Evolutionary conservation across 2,888 invertebrate genomes (phyloP), one percentile per base, ranked within the genome.

Genomic region (Galeopsomyia nigrocyanea): DNA sequence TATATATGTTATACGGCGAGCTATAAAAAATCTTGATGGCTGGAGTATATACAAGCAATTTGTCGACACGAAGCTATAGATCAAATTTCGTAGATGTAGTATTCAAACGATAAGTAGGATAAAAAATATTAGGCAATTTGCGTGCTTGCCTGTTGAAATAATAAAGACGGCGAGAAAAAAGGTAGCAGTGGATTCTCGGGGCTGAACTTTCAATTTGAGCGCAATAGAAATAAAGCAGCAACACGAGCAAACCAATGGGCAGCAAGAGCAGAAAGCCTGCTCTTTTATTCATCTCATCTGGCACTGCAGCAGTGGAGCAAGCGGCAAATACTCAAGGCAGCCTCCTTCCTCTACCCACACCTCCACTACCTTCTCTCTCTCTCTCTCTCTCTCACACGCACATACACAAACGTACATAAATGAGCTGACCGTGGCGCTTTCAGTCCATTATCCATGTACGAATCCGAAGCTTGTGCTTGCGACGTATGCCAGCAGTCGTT

Each of bases 371-470:
- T 51, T 53, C 53, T 63, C 53, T 55, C 31, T 64, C 21, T 53
- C 21, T 51, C 31, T n/a, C n/a, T 53, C 31, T 53, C n/a, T 63
- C 19, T 53, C 16, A n/a, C 1, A 39, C 49, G 14, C 16, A 2
- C 14, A 9, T 22, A 39, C 19, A 46, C 46, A 16, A 10, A 39
- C 39, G 7, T 60, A 51, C 58, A 60, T 67, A 67, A 58, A 67
- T 39, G 10, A 55, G 55, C 19, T 21, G 55, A 55, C 55, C 21
- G 55, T 22, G 53, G 21, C 53, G 53, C 16, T 68, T 31, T 14
- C 61, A 68, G 61, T 61, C 61, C 68, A 68, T 68, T 68, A 68
- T 61, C 68, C 47, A 51, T 49, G 17, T 57, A 49, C 13, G 55
- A 14, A 56, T 26, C 26, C 17, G 22, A 51, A 17, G 49, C 39